Conservation (phyloP, 1,140 invertebrate genomes). For the Drosophila rufa region DNA sequence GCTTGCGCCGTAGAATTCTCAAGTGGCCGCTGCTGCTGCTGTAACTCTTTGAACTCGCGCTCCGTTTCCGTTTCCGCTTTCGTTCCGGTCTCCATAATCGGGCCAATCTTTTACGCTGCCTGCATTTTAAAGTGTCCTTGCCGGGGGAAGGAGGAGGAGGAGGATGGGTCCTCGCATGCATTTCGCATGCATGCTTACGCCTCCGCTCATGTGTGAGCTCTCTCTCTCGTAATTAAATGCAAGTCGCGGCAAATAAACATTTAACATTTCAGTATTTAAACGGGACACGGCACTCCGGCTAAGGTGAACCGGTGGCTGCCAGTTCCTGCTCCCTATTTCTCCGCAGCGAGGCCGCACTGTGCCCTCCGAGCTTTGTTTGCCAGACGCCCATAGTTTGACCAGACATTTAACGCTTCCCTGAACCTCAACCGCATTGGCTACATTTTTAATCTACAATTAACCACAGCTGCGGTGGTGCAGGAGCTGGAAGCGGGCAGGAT, state of each 20-base stretch:
- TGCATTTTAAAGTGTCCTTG: conserved; percentile 73
- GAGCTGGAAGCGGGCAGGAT: background rate
- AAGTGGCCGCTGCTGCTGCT: conserved; percentile 39
- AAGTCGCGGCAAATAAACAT: conserved; percentile 28
- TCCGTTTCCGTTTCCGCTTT: conserved; percentile 39
- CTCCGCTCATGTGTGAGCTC: conserved; percentile 41
- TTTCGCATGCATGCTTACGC: conserved; percentile 65
- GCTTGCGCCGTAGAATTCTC: conserved; percentile 43
- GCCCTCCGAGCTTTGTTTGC: conserved; percentile 12
- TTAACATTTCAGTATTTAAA: conserved; percentile 18
- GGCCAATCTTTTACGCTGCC: conserved; percentile 83
- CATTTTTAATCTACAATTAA: conserved; percentile 85
- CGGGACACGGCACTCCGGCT: no score
- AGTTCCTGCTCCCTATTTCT: background rate
- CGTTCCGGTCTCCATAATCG: conserved; percentile 55
- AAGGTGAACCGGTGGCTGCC: no score
- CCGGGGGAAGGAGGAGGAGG: no score
- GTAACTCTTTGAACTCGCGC: conserved; percentile 72
- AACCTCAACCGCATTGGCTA: conserved; percentile 70
- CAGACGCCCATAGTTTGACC: conserved; percentile 60
- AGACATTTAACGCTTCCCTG: conserved; percentile 78
- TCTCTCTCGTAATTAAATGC: conserved; percentile 59
- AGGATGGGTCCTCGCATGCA: conserved; percentile 14
- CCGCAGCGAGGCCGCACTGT: background rate
- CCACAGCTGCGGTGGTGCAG: conserved; percentile 60